Evolutionary conservation across 2,113 vertebrate species (phyloP).

Genomic region (Piaya cayana): DNA sequence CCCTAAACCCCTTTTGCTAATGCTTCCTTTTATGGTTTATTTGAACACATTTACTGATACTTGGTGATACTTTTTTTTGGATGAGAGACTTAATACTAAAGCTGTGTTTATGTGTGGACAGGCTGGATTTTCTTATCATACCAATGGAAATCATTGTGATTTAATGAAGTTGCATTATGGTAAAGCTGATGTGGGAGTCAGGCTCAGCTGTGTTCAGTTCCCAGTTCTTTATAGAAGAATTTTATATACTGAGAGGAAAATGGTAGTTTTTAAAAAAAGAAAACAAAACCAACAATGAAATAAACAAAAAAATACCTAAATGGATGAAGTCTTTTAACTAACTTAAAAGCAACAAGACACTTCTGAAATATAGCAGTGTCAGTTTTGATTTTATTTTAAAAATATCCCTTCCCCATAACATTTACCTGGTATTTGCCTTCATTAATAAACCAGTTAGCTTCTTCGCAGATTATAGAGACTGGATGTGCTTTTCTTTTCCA

Average conservation of each 20-base stretch:
- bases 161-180: conserved; percentile 33
- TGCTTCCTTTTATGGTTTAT: conserved; percentile 67
- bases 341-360: conserved; percentile 65
- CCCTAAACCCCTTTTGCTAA: conserved; percentile 57
- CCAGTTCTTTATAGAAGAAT: conserved; percentile 58
- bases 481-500: conserved; percentile 79
- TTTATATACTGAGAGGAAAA: conserved; percentile 42
- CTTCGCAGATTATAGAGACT: conserved; percentile 75
- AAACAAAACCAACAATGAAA: not conserved
- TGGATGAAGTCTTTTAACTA: conserved; percentile 67
- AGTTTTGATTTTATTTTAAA: conserved; percentile 70
- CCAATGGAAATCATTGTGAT: conserved; percentile 57
- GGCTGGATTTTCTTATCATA: conserved; percentile 52
- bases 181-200: conserved; percentile 54
- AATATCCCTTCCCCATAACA: conserved; percentile 21
- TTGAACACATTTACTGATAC: conserved; percentile 68
- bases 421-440: conserved; percentile 79
- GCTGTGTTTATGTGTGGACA: conserved; percentile 72
- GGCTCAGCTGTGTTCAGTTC: conserved; percentile 68
- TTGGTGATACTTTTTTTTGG: conserved; percentile 53
- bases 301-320: not conserved
- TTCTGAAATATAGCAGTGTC: conserved; percentile 74
- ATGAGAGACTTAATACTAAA: conserved; percentile 62
- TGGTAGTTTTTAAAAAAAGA: not conserved
- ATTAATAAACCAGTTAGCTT: conserved; percentile 80